phyloP scores from a whole-genome alignment of 2,888 invertebrate species.

The Nasonovia ribisnigri region DNA sequence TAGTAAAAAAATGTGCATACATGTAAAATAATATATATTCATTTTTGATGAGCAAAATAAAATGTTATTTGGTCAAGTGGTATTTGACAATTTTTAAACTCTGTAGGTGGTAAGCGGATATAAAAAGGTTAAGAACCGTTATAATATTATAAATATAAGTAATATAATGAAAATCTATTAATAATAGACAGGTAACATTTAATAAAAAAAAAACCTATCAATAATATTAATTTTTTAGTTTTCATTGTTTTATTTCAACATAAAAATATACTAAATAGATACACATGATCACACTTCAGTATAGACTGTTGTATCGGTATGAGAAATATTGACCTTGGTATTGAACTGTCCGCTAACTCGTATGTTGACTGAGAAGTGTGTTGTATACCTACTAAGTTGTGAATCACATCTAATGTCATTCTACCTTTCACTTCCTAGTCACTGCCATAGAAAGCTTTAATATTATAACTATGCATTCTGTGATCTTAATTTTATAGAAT shows the following conservation, averaged over 20 bases:
- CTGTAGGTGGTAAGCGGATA: too few species aligned
- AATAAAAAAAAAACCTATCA: background rate
- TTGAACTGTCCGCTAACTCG: conserved; percentile 15
- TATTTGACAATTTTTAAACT: too few species aligned
- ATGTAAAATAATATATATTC: too few species aligned
- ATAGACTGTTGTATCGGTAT: background rate
- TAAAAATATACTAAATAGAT: background rate
- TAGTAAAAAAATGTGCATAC: too few species aligned
- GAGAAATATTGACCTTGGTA: conserved; percentile 56
- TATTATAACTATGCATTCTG: background rate
- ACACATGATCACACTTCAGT: background rate
- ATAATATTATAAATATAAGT: too few species aligned
- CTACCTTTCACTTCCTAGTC: conserved; percentile 63
- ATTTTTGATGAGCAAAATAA: too few species aligned
- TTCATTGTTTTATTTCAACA: conserved; percentile 25
- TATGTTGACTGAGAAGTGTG: background rate
- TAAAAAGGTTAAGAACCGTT: too few species aligned
- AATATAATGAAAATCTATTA: background rate
- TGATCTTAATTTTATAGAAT: background rate
- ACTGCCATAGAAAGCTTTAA: conserved; percentile 48
- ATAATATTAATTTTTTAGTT: conserved; percentile 6
- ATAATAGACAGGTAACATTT: background rate
- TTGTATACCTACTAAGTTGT: conserved; percentile 30
- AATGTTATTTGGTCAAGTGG: too few species aligned
- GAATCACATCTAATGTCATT: conserved; percentile 50